Percentiles rank a stretch among this genome's conserved stretches.
phyloP scores from a whole-genome alignment of 64 coral and sea anemone species.

The Stichodactyla helianthus region DNA sequence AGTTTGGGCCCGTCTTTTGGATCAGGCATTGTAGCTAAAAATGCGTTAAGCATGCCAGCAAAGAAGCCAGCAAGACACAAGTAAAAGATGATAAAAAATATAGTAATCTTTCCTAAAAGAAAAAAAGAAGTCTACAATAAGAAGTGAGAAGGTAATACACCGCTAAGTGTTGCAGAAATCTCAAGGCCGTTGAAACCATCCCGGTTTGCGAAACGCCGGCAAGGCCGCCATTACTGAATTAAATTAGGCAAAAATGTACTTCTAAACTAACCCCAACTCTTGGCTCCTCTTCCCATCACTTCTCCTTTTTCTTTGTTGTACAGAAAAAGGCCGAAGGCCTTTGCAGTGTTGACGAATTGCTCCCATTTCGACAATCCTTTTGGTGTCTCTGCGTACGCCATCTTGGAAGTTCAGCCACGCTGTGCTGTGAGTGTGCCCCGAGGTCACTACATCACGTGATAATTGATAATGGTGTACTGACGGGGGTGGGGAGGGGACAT shows the following conservation, averaged over 20 bases:
- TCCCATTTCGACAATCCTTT: conserved; percentile 77
- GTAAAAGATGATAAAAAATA: conserved; percentile 89
- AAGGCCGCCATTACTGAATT: background rate
- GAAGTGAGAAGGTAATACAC: background rate
- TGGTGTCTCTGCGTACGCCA: conserved; percentile 86
- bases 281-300: conserved; percentile 70
- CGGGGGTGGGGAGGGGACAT: conserved; percentile 16
- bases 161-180: background rate
- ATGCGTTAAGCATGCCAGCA: conserved; percentile 74
- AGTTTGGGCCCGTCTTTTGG: conserved; percentile 64
- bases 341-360: conserved; percentile 19
- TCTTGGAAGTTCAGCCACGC: conserved; percentile 80
- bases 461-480: background rate
- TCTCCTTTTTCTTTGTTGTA: conserved; percentile 84
- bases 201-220: conserved; percentile 16
- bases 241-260: background rate
- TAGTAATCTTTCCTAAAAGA: conserved; percentile 70
- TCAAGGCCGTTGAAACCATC: conserved; percentile 8
- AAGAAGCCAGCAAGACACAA: conserved; percentile 81
- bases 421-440: background rate
- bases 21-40: conserved; percentile 68
- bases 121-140: background rate
- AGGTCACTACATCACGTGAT: conserved; percentile 61
- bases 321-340: conserved; percentile 53
- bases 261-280: conserved; percentile 72